Evolutionary conservation across 2,888 invertebrate species (phyloP).

Genomic region (Limnephilus lunatus): DNA sequence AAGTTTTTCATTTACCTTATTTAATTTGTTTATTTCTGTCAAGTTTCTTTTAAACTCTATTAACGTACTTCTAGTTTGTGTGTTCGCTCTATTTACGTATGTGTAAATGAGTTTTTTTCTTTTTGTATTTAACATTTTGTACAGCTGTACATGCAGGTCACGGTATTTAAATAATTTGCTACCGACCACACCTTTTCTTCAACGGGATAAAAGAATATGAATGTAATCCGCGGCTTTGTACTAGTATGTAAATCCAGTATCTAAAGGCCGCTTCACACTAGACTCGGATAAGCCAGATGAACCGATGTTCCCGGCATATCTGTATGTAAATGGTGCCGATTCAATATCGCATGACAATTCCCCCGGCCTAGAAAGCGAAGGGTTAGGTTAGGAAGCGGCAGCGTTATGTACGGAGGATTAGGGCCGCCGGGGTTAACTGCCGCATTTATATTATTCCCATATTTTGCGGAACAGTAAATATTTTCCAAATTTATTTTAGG

Average conservation of each 20-base stretch:
- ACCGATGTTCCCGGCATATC: conserved; percentile 51
- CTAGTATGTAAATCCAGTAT: neutral
- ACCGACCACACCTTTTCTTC: neutral
- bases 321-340: conserved; percentile 65
- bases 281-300: conserved; percentile 43
- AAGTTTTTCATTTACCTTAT: no score
- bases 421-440: neutral
- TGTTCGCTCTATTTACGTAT: neutral
- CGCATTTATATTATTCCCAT: neutral
- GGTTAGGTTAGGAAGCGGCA: conserved; percentile 36
- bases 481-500: neutral
- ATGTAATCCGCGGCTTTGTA: neutral
- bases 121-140: no score
- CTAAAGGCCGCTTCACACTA: conserved; percentile 25
- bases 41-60: no score
- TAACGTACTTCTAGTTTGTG: no score
- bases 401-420: conserved; percentile 18
- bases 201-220: neutral
- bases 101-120: neutral
- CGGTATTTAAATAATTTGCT: neutral
- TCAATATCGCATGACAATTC: conserved; percentile 67
- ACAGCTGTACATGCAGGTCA: neutral
- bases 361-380: conserved; percentile 38
- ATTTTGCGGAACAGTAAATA: neutral
- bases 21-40: no score